These are phyloP conservation scores for Brachystomella parvula DNA, from an alignment of 1,140 invertebrate species.

Conservation along the genomic window DNA sequence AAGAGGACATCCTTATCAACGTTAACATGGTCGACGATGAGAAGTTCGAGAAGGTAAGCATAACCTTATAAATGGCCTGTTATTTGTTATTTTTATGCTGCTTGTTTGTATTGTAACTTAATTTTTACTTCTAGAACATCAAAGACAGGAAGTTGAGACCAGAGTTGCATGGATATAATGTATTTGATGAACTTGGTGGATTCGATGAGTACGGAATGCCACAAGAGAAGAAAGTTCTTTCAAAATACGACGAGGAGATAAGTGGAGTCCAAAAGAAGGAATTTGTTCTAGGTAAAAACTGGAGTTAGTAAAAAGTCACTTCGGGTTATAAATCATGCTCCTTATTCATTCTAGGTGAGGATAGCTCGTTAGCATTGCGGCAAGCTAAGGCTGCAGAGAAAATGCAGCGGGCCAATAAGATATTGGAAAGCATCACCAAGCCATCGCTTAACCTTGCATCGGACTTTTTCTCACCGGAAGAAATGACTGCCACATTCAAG, in stretches of 20 bases:
- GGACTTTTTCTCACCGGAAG: slow-evolving; percentile 79
- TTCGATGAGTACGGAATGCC: slow-evolving; percentile 71
- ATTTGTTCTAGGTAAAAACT: slow-evolving; percentile 64
- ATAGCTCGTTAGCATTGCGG: slow-evolving; percentile 36
- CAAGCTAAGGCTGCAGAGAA: slow-evolving; percentile 43
- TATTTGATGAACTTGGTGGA: slow-evolving; percentile 73
- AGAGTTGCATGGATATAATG: slow-evolving; percentile 56
- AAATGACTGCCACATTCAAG: slow-evolving; percentile 81
- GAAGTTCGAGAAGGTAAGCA: slow-evolving; percentile 64
- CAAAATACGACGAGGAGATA: slow-evolving; percentile 96
- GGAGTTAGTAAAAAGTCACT: slow-evolving; percentile 21
- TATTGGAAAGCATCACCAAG: slow-evolving; percentile 61
- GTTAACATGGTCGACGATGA: slow-evolving; percentile 94
- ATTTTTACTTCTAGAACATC: slow-evolving; percentile 56
- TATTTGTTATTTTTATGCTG: not conserved
- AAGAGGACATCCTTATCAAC: slow-evolving; percentile 85
- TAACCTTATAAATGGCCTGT: slow-evolving; percentile 11
- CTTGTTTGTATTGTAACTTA: slow-evolving; percentile 16
- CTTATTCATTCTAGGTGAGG: too few relatives aligned
- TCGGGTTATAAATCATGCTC: not conserved
- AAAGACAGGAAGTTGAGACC: slow-evolving; percentile 74
- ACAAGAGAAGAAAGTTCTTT: slow-evolving; percentile 59
- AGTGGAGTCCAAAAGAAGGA: slow-evolving; percentile 65
- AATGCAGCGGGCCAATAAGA: slow-evolving; percentile 52
- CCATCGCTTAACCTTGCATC: slow-evolving; percentile 64